phyloP scores from a whole-genome alignment of 2,888 invertebrate genomes.

The Aplocera efformata region DNA sequence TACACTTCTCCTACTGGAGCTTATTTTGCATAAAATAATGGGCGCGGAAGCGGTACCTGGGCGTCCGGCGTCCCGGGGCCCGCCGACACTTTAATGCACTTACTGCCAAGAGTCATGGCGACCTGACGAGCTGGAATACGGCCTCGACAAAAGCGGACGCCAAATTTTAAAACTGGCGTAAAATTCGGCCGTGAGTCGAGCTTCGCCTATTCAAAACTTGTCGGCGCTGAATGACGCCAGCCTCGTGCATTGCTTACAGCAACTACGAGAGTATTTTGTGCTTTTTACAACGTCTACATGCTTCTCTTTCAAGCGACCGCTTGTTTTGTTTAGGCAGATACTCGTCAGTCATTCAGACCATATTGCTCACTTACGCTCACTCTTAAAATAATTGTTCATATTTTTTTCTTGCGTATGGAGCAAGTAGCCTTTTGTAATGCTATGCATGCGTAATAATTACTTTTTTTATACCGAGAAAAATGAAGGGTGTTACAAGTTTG shows the following conservation, averaged over 20 bases:
- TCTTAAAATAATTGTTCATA: too few species aligned
- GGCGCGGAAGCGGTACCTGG: conserved; percentile 45
- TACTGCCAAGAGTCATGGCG: conserved; percentile 44
- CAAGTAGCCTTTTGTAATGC: too few species aligned
- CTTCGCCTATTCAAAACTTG: conserved; percentile 40
- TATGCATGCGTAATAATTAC: too few species aligned
- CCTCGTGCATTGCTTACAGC: conserved; percentile 33
- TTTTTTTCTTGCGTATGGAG: too few species aligned
- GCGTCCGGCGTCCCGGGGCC: conserved; percentile 30
- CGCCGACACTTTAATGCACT: conserved; percentile 61
- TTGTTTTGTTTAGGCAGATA: not conserved
- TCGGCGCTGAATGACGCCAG: conserved; percentile 33
- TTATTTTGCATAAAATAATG: conserved; percentile 71
- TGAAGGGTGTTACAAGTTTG: too few species aligned
- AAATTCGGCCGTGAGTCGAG: conserved; percentile 36
- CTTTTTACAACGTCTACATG: conserved; percentile 27
- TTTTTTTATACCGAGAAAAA: too few species aligned
- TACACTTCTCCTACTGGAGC: conserved; percentile 47
- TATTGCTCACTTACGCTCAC: not conserved
- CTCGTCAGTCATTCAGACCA: not conserved
- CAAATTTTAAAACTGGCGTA: conserved; percentile 36
- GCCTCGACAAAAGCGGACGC: conserved; percentile 31
- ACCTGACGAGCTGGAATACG: conserved; percentile 45
- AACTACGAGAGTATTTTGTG: conserved; percentile 31
- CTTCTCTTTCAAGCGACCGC: conserved; percentile 6